Percentiles rank a stretch among this genome's conserved stretches.
phyloP scores from a whole-genome alignment of 2,888 invertebrate species.

The Pollenia angustigena region DNA sequence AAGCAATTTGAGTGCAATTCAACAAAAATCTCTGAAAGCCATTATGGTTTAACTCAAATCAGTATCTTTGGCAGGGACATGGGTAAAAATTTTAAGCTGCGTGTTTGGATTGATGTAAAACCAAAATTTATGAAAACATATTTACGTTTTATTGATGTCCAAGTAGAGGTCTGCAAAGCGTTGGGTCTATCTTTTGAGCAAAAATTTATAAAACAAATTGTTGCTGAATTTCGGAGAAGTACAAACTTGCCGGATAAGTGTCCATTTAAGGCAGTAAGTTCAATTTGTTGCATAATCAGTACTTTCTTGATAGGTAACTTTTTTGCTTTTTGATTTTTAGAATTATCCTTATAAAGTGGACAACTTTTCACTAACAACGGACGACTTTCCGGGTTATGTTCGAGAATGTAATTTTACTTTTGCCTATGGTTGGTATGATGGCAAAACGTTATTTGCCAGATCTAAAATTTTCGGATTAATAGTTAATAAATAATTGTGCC shows the following conservation, averaged over 20 bases:
- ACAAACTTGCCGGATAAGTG: not conserved
- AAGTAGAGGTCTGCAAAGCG: not conserved
- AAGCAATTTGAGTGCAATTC: not conserved
- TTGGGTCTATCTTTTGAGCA: not conserved
- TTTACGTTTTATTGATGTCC: slow-evolving; percentile 1
- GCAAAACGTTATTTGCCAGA: not conserved
- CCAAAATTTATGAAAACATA: not conserved
- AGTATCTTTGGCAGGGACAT: not conserved
- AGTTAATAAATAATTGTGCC: not conserved
- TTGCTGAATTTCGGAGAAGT: not conserved
- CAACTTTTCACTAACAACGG: not conserved
- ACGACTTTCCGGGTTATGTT: not conserved
- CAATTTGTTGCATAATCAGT: not conserved
- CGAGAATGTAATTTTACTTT: slow-evolving; percentile 4
- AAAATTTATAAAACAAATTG: not conserved
- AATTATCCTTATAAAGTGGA: slow-evolving; percentile 21
- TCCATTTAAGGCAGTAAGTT: slow-evolving; percentile 11
- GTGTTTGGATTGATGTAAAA: slow-evolving; percentile 10
- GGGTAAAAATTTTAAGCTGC: not conserved
- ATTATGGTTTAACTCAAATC: not conserved
- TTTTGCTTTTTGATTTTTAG: not conserved
- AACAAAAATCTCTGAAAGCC: not conserved
- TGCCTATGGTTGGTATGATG: not conserved
- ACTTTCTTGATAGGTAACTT: not conserved
- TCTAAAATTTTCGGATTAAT: not conserved